A percentile compares a stretch with the other conserved stretches of the same genome.
Conservation (phyloP, 2,113 vertebrate species). For the Stigmatopora argus region DNA sequence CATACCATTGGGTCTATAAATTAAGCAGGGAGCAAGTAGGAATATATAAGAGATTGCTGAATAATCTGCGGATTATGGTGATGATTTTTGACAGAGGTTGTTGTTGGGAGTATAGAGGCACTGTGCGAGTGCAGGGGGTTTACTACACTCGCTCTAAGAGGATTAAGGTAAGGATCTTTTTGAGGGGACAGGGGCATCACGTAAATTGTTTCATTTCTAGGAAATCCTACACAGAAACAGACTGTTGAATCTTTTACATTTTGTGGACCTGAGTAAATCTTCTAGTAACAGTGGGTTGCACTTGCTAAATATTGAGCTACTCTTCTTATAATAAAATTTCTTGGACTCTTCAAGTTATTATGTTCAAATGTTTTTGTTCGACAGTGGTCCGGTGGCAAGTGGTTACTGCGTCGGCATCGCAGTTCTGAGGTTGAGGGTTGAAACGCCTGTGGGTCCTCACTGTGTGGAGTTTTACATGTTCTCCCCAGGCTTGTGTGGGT, state of each 20-base stretch:
- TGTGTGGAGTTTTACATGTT: no score
- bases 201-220: slow-evolving; percentile 54
- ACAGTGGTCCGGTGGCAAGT: neutral
- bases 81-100: slow-evolving; percentile 65
- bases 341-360: no score
- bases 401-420: no score
- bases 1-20: slow-evolving; percentile 49
- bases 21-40: slow-evolving; percentile 23
- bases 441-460: no score
- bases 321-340: no score
- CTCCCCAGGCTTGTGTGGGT: no score
- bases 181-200: slow-evolving; percentile 47
- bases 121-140: slow-evolving; percentile 57
- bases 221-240: slow-evolving; percentile 16
- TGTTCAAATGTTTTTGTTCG: no score
- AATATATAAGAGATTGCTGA: slow-evolving; percentile 48
- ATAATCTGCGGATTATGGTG: slow-evolving; percentile 66
- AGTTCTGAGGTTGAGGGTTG: no score
- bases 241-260: no score
- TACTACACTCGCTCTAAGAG: slow-evolving; percentile 55
- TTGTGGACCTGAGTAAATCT: no score
- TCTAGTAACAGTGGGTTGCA: neutral
- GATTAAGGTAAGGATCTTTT: slow-evolving; percentile 66
- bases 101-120: slow-evolving; percentile 46
- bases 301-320: neutral